Percentiles rank a stretch among this genome's conserved stretches.
These are phyloP conservation scores for Gymnocephalus cernua DNA, from an alignment of 2,113 vertebrate genomes.

Conservation along the genomic window DNA sequence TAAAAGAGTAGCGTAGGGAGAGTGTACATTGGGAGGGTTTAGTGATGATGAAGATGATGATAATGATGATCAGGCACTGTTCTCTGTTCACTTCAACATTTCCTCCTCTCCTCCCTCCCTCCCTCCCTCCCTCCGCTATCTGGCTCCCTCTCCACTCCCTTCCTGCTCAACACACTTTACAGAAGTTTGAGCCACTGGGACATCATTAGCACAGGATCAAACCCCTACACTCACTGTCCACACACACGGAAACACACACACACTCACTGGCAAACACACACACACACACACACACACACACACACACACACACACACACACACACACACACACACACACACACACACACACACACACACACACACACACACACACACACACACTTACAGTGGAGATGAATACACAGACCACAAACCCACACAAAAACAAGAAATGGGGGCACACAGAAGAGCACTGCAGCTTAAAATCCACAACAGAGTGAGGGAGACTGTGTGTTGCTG, in stretches of 20 bases:
- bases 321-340: slow-evolving; percentile 33
- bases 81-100: slow-evolving; percentile 31
- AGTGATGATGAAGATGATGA: slow-evolving; percentile 27
- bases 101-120: background rate
- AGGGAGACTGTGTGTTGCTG: slow-evolving; percentile 26
- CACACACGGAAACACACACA: slow-evolving; percentile 25
- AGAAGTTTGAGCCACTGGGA: slow-evolving; percentile 80
- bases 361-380: slow-evolving; percentile 33
- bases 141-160: slow-evolving; percentile 32
- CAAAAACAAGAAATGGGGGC: slow-evolving; percentile 57
- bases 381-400: slow-evolving; percentile 1
- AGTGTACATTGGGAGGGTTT: background rate
- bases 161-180: slow-evolving; percentile 66
- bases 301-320: slow-evolving; percentile 33
- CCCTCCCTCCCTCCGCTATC: background rate
- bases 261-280: slow-evolving; percentile 9
- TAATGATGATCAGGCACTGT: slow-evolving; percentile 43
- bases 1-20: background rate
- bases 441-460: slow-evolving; percentile 55
- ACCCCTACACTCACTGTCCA: slow-evolving; percentile 66
- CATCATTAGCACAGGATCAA: slow-evolving; percentile 82
- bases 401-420: slow-evolving; percentile 39
- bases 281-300: slow-evolving; percentile 11
- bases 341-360: slow-evolving; percentile 6
- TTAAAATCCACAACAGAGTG: slow-evolving; percentile 56